Base-by-base conservation (phyloP, 2,888 invertebrate species). In the Cerceris ruficornis region DNA sequence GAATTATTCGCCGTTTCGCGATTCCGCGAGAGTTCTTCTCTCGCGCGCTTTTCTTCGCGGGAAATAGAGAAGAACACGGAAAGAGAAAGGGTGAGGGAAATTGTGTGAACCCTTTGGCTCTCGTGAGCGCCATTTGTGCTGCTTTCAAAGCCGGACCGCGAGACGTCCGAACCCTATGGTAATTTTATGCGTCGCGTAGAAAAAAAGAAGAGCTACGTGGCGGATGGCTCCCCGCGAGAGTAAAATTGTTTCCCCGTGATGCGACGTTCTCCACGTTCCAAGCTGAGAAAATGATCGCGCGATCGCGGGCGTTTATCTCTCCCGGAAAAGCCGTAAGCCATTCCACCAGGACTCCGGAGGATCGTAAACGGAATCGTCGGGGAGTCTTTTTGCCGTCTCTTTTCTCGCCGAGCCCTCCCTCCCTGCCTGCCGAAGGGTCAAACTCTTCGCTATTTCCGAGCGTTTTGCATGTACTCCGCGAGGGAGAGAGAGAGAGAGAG, bases 351-450 rank as follows among this genome's bases (percentile, higher is more conserved):
- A 4, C 72, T 15, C 67, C 15, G 17, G 49, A 62, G 69, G 57
- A 67, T 77, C 67, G 50, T 80, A 80, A 77, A 70, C 46, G 77
- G 55, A 64, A 76, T 11, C 70, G 57, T 79, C 61, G 60, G 58
- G 28, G 59, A 55, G 60, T 68, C 58, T 43, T 69, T 59, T 70
- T 41, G 52, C 54, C 42, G 65, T 65, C 70, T n/a, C n/a, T n/a
- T n/a, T n/a, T n/a, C n/a, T 6, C 15, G 41, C n/a, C 59, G 46
- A 41, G 28, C 28, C 41, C 9, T 42, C 28, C 13, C 41, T 13
- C 14, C 5, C 13, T 5, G 11, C 46, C 42, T 13, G 6, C 42
- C 14, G 42, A n/a, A 14, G 43, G 46, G 4, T 43, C 14, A 43
- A 61, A 61, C 8, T 61, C 46, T 61, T 9, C 46, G 11, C 46